These are phyloP conservation scores for Mustela lutreola DNA, from an alignment of 2,113 vertebrate genomes.

Conservation along the genomic window DNA sequence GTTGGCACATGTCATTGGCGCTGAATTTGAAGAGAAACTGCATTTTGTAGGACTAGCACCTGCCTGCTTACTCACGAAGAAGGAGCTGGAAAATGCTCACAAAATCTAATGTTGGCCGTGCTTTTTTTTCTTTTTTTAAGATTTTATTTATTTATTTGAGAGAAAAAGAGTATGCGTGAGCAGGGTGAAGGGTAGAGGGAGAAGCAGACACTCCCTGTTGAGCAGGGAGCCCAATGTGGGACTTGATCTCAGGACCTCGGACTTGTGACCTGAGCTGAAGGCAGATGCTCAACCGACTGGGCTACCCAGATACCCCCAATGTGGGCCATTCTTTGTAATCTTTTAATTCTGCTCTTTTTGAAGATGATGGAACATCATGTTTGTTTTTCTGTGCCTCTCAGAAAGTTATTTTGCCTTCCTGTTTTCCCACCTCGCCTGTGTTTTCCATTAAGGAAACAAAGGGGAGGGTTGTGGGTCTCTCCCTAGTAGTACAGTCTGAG, in stretches of 20 bases:
- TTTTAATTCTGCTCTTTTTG: neutral
- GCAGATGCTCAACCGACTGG: neutral
- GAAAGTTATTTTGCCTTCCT: neutral
- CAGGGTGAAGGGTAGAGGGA: neutral
- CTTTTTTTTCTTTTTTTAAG: neutral
- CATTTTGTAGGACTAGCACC: neutral
- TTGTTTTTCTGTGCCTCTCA: conserved; percentile 14
- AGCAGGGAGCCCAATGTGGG: neutral
- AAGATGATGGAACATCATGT: neutral
- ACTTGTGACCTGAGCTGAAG: neutral
- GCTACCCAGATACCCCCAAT: too few relatives aligned
- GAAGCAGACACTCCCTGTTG: neutral
- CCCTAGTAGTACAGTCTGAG: neutral
- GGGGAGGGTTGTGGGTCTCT: neutral
- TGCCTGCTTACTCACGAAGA: too few relatives aligned
- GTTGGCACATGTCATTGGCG: fast-evolving
- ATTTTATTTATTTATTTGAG: neutral
- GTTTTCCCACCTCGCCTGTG: neutral
- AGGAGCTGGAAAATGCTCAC: neutral
- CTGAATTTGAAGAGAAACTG: neutral
- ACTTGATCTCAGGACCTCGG: neutral
- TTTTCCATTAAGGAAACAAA: neutral
- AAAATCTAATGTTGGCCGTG: neutral
- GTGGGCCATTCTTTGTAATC: neutral
- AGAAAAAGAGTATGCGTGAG: neutral